Percentiles rank a stretch among this genome's conserved stretches.
phyloP scores from a whole-genome alignment of 2,888 invertebrate genomes.

The Erebia aethiops region DNA sequence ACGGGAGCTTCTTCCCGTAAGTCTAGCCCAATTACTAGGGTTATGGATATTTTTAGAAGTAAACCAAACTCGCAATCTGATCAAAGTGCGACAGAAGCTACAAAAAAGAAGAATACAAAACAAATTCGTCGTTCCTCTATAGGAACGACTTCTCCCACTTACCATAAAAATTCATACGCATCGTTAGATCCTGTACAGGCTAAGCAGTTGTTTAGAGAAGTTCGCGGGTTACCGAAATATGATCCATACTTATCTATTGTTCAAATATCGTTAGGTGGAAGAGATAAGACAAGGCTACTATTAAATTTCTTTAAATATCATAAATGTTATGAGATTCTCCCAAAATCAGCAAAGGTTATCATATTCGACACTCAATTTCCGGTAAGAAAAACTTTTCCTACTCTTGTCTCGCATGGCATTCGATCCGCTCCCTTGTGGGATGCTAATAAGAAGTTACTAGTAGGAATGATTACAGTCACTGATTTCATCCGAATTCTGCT shows the following conservation, averaged over 20 bases:
- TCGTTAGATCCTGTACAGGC: conserved; percentile 76
- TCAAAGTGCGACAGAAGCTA: conserved; percentile 57
- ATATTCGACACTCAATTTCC: conserved; percentile 79
- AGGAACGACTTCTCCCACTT: conserved; percentile 77
- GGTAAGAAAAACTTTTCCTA: conserved; percentile 76
- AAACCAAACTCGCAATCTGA: conserved; percentile 67
- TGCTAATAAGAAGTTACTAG: conserved; percentile 70
- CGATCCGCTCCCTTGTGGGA: conserved; percentile 79
- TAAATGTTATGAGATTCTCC: conserved; percentile 78
- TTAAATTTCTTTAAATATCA: conserved; percentile 79
- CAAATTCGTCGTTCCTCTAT: conserved; percentile 72
- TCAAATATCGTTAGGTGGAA: conserved; percentile 77
- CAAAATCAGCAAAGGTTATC: conserved; percentile 78
- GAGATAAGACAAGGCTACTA: conserved; percentile 75
- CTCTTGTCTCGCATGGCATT: conserved; percentile 76
- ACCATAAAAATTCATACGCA: conserved; percentile 78
- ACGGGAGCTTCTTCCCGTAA: conserved; percentile 76
- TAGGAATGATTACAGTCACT: conserved; percentile 78
- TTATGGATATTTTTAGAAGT: conserved; percentile 77
- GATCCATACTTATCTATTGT: conserved; percentile 79
- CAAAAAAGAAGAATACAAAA: conserved; percentile 69
- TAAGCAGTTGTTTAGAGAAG: conserved; percentile 76
- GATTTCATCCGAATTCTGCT: conserved; percentile 77
- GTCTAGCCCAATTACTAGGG: conserved; percentile 77
- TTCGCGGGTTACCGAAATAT: conserved; percentile 75